These are phyloP conservation scores for Dendrolimus pini DNA, from an alignment of 2,888 invertebrate species.

Conservation along the genomic window DNA sequence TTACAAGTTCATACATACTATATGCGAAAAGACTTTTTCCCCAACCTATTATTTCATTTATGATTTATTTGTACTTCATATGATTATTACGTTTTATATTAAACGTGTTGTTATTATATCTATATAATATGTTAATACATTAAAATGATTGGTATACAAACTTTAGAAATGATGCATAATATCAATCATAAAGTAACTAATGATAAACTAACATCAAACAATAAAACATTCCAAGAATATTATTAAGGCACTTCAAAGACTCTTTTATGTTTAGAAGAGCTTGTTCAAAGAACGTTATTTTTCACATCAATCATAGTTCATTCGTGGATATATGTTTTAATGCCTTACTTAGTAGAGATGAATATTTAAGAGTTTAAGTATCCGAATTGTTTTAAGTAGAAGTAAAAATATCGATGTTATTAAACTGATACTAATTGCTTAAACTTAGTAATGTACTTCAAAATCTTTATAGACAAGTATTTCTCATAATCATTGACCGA, in stretches of 20 bases:
- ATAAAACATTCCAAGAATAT: slow-evolving; percentile 1
- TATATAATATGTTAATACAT: slow-evolving; percentile 26
- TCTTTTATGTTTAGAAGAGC: slow-evolving; percentile 16
- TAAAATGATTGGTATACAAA: neutral
- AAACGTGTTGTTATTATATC: too few relatives aligned
- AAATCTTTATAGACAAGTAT: too few relatives aligned
- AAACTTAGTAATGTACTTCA: too few relatives aligned
- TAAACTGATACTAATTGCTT: too few relatives aligned
- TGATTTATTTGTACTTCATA: too few relatives aligned
- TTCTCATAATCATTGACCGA: too few relatives aligned
- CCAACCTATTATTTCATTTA: slow-evolving; percentile 31
- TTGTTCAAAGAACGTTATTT: slow-evolving; percentile 24
- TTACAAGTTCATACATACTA: too few relatives aligned
- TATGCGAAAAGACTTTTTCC: too few relatives aligned
- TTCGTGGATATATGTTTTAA: slow-evolving; percentile 22
- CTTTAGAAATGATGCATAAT: neutral
- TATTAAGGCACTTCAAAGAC: slow-evolving; percentile 19
- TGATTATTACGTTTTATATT: too few relatives aligned
- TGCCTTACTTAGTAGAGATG: slow-evolving; percentile 12
- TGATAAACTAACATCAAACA: neutral
- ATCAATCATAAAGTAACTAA: slow-evolving; percentile 6
- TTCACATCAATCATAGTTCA: slow-evolving; percentile 29
- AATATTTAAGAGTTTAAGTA: neutral
- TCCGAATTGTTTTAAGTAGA: neutral
- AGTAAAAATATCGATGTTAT: too few relatives aligned